These are phyloP conservation scores for Xestia sexstrigata DNA, from an alignment of 2,888 invertebrate genomes.

Conservation along the genomic window DNA sequence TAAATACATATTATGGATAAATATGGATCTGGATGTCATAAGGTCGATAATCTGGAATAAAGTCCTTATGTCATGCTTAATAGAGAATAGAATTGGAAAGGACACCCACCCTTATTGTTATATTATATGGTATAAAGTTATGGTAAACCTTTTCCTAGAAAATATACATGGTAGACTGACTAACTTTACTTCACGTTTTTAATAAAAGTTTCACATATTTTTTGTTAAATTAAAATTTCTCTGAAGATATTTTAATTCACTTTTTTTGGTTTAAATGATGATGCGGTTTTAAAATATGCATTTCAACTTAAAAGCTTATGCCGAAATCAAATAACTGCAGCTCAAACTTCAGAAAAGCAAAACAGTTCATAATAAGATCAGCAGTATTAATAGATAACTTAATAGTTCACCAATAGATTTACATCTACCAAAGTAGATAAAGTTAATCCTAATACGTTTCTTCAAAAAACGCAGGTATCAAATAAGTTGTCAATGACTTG, in stretches of 20 bases:
- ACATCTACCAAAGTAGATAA: neutral
- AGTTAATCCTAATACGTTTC: neutral
- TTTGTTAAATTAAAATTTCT: neutral
- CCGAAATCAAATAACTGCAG: too few relatives aligned
- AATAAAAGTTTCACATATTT: too few relatives aligned
- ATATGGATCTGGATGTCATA: too few relatives aligned
- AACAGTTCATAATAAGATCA: neutral
- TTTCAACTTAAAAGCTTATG: neutral
- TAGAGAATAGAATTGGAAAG: too few relatives aligned
- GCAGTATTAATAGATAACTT: neutral
- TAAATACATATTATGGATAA: too few relatives aligned
- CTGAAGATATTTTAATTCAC: neutral
- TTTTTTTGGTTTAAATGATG: neutral
- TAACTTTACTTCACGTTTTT: neutral
- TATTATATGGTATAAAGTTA: too few relatives aligned
- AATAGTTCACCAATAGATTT: neutral
- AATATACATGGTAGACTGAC: neutral
- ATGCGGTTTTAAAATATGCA: neutral
- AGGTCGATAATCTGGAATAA: too few relatives aligned
- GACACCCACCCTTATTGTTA: too few relatives aligned
- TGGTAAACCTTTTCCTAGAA: neutral
- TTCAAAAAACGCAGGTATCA: neutral
- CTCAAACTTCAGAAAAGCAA: too few relatives aligned
- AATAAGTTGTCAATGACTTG: conserved; percentile 19
- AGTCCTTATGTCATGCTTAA: too few relatives aligned